phyloP scores from a whole-genome alignment of 2,888 invertebrate species.

The Chloroclystis v-ata region DNA sequence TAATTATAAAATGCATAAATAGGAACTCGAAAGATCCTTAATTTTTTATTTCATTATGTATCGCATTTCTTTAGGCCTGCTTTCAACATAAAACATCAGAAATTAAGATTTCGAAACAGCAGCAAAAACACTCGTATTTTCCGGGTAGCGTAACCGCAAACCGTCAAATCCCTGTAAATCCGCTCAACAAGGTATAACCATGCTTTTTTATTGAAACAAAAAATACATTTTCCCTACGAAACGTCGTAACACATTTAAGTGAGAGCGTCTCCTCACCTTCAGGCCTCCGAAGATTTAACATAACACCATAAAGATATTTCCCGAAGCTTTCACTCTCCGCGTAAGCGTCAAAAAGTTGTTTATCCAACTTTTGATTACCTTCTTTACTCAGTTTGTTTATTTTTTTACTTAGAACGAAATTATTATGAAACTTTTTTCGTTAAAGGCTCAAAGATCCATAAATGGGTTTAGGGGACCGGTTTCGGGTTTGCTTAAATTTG shows the following conservation, averaged over 20 bases:
- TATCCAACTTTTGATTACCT: conserved; percentile 74
- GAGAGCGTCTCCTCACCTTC: conserved; percentile 36
- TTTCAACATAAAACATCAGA: no score
- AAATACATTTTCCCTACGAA: conserved; percentile 32
- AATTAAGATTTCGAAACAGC: neutral
- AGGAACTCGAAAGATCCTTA: no score
- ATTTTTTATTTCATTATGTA: no score
- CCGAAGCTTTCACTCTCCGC: conserved; percentile 43
- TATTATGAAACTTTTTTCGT: conserved; percentile 71
- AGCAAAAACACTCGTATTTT: conserved; percentile 4
- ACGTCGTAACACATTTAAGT: conserved; percentile 42
- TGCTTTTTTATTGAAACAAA: conserved; percentile 30
- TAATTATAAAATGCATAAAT: no score
- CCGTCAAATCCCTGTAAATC: conserved; percentile 8
- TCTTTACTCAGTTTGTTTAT: conserved; percentile 66
- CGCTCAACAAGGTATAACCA: conserved; percentile 19
- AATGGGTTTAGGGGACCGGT: conserved; percentile 57
- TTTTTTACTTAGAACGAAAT: conserved; percentile 68
- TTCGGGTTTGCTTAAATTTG: conserved; percentile 47
- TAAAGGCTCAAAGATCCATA: conserved; percentile 64
- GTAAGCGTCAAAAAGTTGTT: conserved; percentile 65
- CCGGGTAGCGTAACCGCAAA: neutral
- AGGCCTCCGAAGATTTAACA: conserved; percentile 43
- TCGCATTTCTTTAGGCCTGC: no score
- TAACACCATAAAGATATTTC: conserved; percentile 49